Evolutionary conservation across 2,888 invertebrate genomes (phyloP).

Genomic region (Cacoxenus indagator): DNA sequence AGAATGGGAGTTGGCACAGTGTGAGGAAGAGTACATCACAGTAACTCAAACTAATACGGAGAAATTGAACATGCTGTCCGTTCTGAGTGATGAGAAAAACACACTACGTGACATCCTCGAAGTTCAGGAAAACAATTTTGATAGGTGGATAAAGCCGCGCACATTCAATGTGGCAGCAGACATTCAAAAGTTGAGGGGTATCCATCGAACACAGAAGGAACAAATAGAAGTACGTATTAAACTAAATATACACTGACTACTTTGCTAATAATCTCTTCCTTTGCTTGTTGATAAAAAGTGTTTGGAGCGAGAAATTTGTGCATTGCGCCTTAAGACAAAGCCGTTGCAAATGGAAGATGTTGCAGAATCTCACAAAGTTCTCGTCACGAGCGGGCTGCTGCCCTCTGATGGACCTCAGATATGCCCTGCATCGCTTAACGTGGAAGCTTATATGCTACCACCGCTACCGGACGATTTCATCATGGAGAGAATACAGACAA

Average conservation of each 20-base stretch:
- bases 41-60: slow-evolving; percentile 73
- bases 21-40: slow-evolving; percentile 69
- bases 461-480: slow-evolving; percentile 63
- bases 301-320: slow-evolving; percentile 66
- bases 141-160: slow-evolving; percentile 53
- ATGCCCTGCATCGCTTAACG: slow-evolving; percentile 57
- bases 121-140: slow-evolving; percentile 65
- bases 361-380: slow-evolving; percentile 27
- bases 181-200: slow-evolving; percentile 60
- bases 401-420: slow-evolving; percentile 44
- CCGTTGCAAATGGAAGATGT: slow-evolving; percentile 59
- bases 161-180: slow-evolving; percentile 55
- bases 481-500: slow-evolving; percentile 61
- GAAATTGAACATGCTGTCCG: slow-evolving; percentile 73
- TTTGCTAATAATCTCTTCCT: neutral
- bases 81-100: slow-evolving; percentile 74
- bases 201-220: slow-evolving; percentile 70
- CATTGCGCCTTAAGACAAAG: slow-evolving; percentile 65
- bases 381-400: slow-evolving; percentile 40
- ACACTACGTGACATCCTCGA: slow-evolving; percentile 70
- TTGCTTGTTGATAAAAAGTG: slow-evolving; percentile 42
- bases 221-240: slow-evolving; percentile 72
- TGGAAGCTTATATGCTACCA: slow-evolving; percentile 55
- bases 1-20: slow-evolving; percentile 44
- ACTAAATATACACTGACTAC: neutral